These are phyloP conservation scores for Tetragonula carbonaria DNA, from an alignment of 2,888 invertebrate genomes.

Conservation along the genomic window DNA sequence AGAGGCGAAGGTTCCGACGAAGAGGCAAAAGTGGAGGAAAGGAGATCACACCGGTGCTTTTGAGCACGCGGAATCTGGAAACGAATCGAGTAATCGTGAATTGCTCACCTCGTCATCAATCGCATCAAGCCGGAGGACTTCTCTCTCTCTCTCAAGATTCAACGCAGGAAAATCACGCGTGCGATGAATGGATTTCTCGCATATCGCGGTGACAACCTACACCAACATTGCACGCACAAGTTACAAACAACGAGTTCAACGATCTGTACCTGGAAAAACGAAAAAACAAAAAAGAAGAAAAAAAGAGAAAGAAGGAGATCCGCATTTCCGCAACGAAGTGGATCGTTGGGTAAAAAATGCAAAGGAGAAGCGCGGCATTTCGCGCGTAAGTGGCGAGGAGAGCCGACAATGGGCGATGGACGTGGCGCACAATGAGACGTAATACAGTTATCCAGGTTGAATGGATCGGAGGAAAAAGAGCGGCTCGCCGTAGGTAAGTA, in stretches of 20 bases:
- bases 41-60: slow-evolving; percentile 36
- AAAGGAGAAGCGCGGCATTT: slow-evolving; percentile 16
- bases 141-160: slow-evolving; percentile 10
- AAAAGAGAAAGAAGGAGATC: background rate
- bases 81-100: background rate
- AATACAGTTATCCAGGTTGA: slow-evolving; percentile 78
- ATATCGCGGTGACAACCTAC: no score
- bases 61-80: slow-evolving; percentile 55
- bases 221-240: no score
- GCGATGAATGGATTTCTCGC: no score
- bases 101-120: slow-evolving; percentile 15
- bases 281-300: background rate
- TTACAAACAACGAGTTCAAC: no score
- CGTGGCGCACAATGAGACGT: slow-evolving; percentile 68
- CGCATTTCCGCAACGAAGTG: background rate
- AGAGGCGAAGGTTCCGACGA: slow-evolving; percentile 3
- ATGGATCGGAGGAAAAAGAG: slow-evolving; percentile 68
- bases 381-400: slow-evolving; percentile 22
- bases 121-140: slow-evolving; percentile 14
- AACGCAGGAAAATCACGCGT: background rate
- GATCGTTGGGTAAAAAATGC: slow-evolving; percentile 45
- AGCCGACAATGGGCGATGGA: slow-evolving; percentile 50
- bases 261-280: no score
- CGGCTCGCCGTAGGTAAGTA: slow-evolving; percentile 77
- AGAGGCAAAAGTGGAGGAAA: slow-evolving; percentile 16